A percentile compares a stretch with the other conserved stretches of the same genome.
Evolutionary conservation across 2,888 invertebrate genomes (phyloP).

Genomic region (Chymomyza procnemis): DNA sequence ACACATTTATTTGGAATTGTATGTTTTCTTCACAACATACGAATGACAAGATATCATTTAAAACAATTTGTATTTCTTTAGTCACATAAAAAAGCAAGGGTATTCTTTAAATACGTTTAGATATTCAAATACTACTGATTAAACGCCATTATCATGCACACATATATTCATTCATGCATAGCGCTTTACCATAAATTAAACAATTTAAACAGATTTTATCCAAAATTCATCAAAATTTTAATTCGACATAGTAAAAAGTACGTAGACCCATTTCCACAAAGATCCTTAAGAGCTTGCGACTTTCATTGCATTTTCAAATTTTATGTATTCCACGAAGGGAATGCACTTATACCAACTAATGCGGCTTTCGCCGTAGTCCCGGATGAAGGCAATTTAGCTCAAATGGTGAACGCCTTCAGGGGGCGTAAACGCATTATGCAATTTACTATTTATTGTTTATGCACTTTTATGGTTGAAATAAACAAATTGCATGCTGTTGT

Average conservation of each 20-base stretch:
- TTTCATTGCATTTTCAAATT: constrained; percentile 68
- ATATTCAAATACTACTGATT: no score
- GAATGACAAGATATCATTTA: no score
- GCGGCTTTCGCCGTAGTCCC: constrained; percentile 52
- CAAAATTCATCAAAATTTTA: no score
- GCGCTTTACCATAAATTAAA: no score
- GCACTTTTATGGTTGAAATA: constrained; percentile 62
- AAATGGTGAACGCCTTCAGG: constrained; percentile 70
- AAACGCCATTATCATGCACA: no score
- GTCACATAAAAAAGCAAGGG: no score
- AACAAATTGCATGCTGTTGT: constrained; percentile 71
- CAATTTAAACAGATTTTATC: no score
- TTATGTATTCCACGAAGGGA: constrained; percentile 50
- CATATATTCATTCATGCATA: no score
- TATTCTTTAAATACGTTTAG: no score
- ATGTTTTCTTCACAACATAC: no score
- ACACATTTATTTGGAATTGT: no score
- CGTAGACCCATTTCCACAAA: neutral
- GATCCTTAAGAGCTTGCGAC: constrained; percentile 38
- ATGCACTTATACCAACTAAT: constrained; percentile 45
- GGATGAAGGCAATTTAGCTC: constrained; percentile 69
- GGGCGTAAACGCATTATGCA: constrained; percentile 63
- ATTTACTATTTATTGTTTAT: constrained; percentile 64
- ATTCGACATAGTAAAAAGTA: constrained; percentile 29
- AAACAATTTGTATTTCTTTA: no score